Base-by-base conservation (phyloP, 2,888 invertebrate species). In the Acrocyrtus sp. region DNA sequence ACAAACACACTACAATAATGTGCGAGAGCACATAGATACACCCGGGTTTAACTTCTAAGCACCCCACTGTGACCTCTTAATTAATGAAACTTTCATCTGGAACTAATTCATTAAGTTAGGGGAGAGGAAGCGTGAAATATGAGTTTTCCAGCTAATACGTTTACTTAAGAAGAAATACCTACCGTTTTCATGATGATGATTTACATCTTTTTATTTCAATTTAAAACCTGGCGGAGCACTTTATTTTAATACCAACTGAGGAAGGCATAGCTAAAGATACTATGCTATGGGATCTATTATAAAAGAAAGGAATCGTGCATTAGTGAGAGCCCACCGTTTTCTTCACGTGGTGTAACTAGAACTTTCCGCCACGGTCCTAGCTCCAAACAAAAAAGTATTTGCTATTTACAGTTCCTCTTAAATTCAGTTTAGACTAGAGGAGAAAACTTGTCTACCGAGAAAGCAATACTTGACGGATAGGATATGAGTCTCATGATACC, bases 41-140 rank as follows among this genome's bases (percentile, higher is more conserved):
- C 45, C 41, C 65, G 34, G 66, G 65, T 50, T 72, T 72, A 65
- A 53, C 60, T 65, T 67, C 56, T 57, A 75, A 76, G 72, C 68
- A 74, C 74, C 78, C 78, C 74, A 66, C 78, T 74, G 77, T 72
- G 78, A 79, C 78, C 75, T 68, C 76, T 79, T 79, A 79, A 79
- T 79, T 79, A 79, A 77, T 79, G 74, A 77, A 78, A 77, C 72
- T 79, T 78, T 75, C 67, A 76, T 67, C 60, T 74, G 72, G 74
- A 78, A 76, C 74, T 79, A 77, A 77, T 79, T 79, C 77, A 79
- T 79, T 79, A 79, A 77, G 61, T 57, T 60, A 47, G 54, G 27
- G 53, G 58, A 63, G 48, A 39, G 54, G 72, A 72, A 65, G 72
- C 72, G 60, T 72, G 60, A 72, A 72, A 72, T 66, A 65, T 65